Base-by-base conservation (phyloP, 2,888 invertebrate genomes). In the Drosophila hamatofila region DNA sequence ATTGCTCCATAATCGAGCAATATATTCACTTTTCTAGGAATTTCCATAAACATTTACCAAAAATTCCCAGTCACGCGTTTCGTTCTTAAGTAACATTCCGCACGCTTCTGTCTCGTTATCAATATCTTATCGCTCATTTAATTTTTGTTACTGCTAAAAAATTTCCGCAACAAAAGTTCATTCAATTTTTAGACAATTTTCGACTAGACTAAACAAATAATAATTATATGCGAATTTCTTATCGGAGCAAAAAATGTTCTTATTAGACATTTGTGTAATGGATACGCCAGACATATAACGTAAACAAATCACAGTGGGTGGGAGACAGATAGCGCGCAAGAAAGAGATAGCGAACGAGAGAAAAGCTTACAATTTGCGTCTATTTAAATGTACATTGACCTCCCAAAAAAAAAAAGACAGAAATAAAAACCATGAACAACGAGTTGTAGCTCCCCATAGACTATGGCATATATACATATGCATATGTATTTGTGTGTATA, bases 331-430 rank as follows among this genome's bases (percentile, higher is more conserved):
- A 35, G 42, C 27, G 41, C 33, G 11, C 2, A 0, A 27, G 35
- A 44, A 23, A 23, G 16, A 37, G 46, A 48, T 25, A 1, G 8
- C 37, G 25, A 18, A 12, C 2, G 25, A 52, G 48, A 59, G 52
- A 46, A 71, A 72, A 83, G 83, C 88, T 80, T 74, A 84, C 77
- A 81, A 55, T 75, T 71, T 73, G 75, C 72, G 74, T 80, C 71
- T 78, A 72, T 71, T 83, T 78, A 86, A 84, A 64, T 81, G 88
- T 88, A 88, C 88, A 80, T 81, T 90, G 88, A 90, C 89, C 88
- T 56, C 61, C 51, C 64, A 39, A 76, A 82, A 52, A 56, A 48
- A 60, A 65, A 12, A 35, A 33, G 0, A 35, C 14, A 12, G 35
- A 35, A 37, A 37, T 37, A 7, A 37, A 37, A 62, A 39, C 76